Percentiles rank a stretch among this genome's conserved stretches.
Evolutionary conservation across 2,888 invertebrate species (phyloP).

Genomic region (Agriotes lineatus): DNA sequence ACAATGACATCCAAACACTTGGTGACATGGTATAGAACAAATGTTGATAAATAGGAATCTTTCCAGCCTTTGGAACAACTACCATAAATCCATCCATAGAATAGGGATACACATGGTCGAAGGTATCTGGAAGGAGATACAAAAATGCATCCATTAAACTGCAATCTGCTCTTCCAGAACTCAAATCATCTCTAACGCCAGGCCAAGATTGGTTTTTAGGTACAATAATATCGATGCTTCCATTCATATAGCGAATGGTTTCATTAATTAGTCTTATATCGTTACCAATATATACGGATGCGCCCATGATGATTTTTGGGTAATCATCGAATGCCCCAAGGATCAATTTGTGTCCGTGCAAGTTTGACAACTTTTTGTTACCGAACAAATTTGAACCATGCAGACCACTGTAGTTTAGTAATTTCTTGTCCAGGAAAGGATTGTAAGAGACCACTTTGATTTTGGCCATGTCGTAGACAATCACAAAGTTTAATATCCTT

Average conservation of each 20-base stretch:
- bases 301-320: neutral
- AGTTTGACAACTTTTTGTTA: neutral
- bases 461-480: neutral
- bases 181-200: neutral
- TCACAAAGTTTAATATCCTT: slow-evolving; percentile 5
- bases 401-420: neutral
- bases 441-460: slow-evolving; percentile 6
- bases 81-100: neutral
- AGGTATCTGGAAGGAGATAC: neutral
- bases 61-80: neutral
- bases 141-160: neutral
- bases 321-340: neutral
- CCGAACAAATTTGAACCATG: neutral
- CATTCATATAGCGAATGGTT: neutral
- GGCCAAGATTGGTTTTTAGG: neutral
- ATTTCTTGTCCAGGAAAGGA: neutral
- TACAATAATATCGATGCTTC: neutral
- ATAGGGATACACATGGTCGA: neutral
- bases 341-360: neutral
- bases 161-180: neutral
- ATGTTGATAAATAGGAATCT: neutral
- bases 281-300: neutral
- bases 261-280: neutral
- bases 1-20: neutral
- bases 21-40: neutral